Conservation (phyloP, 2,888 invertebrate genomes). For the Pammene fasciana region DNA sequence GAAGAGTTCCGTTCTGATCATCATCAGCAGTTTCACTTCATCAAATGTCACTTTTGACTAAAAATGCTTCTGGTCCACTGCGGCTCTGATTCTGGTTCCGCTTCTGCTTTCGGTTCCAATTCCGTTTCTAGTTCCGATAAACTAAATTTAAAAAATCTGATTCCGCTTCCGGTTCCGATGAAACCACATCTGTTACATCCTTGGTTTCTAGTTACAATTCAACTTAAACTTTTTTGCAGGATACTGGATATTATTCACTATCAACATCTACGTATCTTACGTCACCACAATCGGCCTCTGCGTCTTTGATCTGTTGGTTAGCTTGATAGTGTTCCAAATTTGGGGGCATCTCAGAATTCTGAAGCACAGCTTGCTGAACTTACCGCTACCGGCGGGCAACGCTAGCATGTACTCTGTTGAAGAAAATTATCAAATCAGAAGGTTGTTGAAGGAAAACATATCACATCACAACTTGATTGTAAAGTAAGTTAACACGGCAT, state of each 20-base stretch:
- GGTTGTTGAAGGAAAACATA: slow-evolving; percentile 8
- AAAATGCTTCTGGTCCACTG: too few relatives aligned
- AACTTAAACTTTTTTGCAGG: not conserved
- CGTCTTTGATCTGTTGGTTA: not conserved
- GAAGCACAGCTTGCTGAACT: slow-evolving; percentile 5
- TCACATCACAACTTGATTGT: slow-evolving; percentile 13
- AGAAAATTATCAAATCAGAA: not conserved
- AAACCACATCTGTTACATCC: too few relatives aligned
- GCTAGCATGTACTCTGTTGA: slow-evolving; percentile 4
- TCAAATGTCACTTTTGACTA: too few relatives aligned
- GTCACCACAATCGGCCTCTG: not conserved
- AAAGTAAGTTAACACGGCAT: slow-evolving; percentile 9
- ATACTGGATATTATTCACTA: not conserved
- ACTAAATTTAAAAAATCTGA: too few relatives aligned
- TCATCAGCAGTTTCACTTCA: too few relatives aligned
- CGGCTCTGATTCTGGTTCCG: too few relatives aligned
- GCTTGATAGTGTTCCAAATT: slow-evolving; percentile 8
- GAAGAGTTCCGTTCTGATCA: too few relatives aligned
- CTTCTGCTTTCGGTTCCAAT: too few relatives aligned
- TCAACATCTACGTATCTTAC: not conserved
- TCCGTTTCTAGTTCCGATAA: too few relatives aligned
- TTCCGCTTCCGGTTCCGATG: too few relatives aligned
- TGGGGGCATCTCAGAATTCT: not conserved
- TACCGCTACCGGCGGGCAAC: slow-evolving; percentile 3
- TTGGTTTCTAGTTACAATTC: not conserved